These are phyloP conservation scores for Tipula vernalis DNA, from an alignment of 2,888 invertebrate genomes.

Conservation along the genomic window DNA sequence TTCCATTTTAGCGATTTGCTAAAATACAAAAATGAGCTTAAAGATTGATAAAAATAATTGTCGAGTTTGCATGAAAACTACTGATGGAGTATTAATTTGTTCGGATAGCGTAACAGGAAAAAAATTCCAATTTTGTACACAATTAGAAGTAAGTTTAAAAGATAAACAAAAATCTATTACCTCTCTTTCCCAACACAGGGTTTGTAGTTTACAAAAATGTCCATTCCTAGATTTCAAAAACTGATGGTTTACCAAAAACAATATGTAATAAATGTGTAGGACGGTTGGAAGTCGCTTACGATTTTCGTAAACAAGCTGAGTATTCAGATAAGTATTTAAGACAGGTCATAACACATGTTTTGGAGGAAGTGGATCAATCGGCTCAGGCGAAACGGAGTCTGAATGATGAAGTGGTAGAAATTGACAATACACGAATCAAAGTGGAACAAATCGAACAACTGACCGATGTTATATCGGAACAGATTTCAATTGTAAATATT, in stretches of 20 bases:
- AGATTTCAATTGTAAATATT: not conserved
- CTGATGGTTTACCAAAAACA: slow-evolving; percentile 24
- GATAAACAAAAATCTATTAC: not conserved
- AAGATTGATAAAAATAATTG: too few relatives aligned
- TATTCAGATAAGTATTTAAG: slow-evolving; percentile 24
- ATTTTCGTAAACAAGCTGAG: slow-evolving; percentile 23
- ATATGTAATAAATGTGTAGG: slow-evolving; percentile 24
- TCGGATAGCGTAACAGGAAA: too few relatives aligned
- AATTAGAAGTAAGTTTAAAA: too few relatives aligned
- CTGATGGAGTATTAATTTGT: too few relatives aligned
- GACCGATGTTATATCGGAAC: not conserved
- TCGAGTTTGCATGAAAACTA: too few relatives aligned
- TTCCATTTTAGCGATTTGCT: too few relatives aligned
- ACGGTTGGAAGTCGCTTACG: slow-evolving; percentile 23
- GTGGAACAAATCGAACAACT: slow-evolving; percentile 15
- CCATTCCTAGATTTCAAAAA: slow-evolving; percentile 20
- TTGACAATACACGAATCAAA: not conserved
- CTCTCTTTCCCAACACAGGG: too few relatives aligned
- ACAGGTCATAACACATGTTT: not conserved
- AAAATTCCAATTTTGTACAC: too few relatives aligned
- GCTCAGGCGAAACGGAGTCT: not conserved
- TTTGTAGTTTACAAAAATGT: not conserved
- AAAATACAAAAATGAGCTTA: too few relatives aligned
- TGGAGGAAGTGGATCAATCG: not conserved
- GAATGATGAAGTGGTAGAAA: not conserved